Base-by-base conservation (phyloP, 2,888 invertebrate genomes). In the Aleiodes alternator region DNA sequence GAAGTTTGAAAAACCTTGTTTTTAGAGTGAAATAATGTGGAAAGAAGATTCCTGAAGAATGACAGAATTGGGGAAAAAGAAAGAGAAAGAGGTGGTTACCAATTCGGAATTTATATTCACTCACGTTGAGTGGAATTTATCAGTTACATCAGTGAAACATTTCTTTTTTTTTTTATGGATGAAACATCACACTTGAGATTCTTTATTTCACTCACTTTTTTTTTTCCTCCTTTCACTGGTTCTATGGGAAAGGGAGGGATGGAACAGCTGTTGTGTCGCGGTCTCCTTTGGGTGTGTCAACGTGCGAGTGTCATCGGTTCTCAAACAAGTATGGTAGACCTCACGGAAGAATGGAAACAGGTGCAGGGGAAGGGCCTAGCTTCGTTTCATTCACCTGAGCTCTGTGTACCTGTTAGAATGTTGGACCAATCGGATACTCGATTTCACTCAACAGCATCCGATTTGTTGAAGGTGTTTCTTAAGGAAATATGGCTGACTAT, bases 301-400 rank as follows among this genome's bases (percentile, higher is more conserved):
- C 43, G 43, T 11, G 43, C 43, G 43, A 43, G 56, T 56, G 56
- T 56, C 56, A 56, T n/a, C 56, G 56, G 12, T 56, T 56, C 29
- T 56, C 3, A 8, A 43, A 8, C 43, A 11, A 43, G 23, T 23
- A 23, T 9, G 64, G 55, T 16, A n/a, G 14, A 4, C 43, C 34
- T 61, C 38, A 12, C 9, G 14, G 14, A 16, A 43, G 16, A 43
- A 61, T 9, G 43, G 43, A 43, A 59, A 38, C 38, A 59, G 43
- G 8, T 48, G 64, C 8, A 9, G 14, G 11, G 4, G 14, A 48
- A 48, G 16, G 64, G 43, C 64, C 48, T 14, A 16, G 64, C 23
- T 48, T 9, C 11, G 23, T 4, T 38, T 11, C n/a, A 16, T 43
- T 64, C 48, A 64, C 64, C 64, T 56, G 14, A 16, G 64, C 9